Conservation (phyloP, 2,113 vertebrate genomes). For the Nerophis lumbriciformis region DNA sequence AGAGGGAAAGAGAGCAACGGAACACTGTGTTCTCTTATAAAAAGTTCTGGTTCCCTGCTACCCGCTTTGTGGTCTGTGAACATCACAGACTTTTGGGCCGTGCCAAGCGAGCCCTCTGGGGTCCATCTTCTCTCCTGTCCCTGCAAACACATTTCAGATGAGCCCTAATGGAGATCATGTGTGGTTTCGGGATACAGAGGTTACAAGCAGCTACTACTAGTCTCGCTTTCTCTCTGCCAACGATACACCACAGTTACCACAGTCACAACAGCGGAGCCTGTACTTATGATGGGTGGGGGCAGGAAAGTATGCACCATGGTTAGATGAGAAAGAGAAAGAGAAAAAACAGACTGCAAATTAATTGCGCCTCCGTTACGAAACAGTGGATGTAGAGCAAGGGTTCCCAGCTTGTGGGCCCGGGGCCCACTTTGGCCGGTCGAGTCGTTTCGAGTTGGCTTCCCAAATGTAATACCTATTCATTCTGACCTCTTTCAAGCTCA, state of each 20-base stretch:
- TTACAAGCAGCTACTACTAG: conserved; percentile 52
- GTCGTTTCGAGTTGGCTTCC: no score
- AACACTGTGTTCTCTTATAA: conserved; percentile 66
- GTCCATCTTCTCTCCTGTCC: conserved; percentile 58
- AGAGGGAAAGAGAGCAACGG: conserved; percentile 34
- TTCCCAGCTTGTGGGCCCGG: no score
- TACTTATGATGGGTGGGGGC: conserved; percentile 56
- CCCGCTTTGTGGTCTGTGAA: conserved; percentile 48
- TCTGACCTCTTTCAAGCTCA: no score
- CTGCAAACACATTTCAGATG: conserved; percentile 69
- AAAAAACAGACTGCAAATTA: conserved; percentile 42
- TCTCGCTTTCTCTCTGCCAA: conserved; percentile 47
- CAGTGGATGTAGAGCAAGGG: conserved; percentile 30
- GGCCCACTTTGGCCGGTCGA: no score
- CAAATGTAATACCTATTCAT: no score
- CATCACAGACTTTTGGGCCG: conserved; percentile 53
- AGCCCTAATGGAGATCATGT: conserved; percentile 70
- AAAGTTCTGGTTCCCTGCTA: conserved; percentile 55
- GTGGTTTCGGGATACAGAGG: conserved; percentile 58
- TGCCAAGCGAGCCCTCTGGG: conserved; percentile 59
- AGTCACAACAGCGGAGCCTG: conserved; percentile 53
- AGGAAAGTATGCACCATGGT: conserved; percentile 52
- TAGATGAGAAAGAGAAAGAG: conserved; percentile 27
- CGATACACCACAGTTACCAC: conserved; percentile 60
- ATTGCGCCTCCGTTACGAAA: conserved; percentile 28